Base-by-base conservation (phyloP, 2,113 vertebrate genomes). In the Catharus bicknelli region DNA sequence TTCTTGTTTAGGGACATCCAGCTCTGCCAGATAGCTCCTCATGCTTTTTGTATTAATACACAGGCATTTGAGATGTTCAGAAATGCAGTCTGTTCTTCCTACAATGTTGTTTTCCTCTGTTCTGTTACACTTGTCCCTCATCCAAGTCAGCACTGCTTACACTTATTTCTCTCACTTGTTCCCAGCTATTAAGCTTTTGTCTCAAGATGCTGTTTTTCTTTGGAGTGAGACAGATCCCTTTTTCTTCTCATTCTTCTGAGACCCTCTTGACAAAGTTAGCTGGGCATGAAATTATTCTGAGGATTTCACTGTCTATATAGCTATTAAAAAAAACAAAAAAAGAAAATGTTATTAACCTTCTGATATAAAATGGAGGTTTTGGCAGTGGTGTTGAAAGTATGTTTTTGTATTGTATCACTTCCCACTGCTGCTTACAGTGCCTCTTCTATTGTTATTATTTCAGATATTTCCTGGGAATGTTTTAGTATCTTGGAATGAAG, bases 391-490 rank as follows among this genome's bases (percentile, higher is more conserved):
- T 18, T 70, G 34, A 70, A 83, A 87, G 16, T 38, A 30, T 95
- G 76, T 55, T 89, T 95, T 95, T 74, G 48, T 67, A 70, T 77
- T 91, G 21, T 45, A 57, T 91, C 72, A 91, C 59, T 83, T 93
- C 67, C 55, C 32, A 68, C 20, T 93, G 59, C 63, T 90, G 30
- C n/a, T 88, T 91, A 59, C 34, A 59, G 21, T 63, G 75, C 23
- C 47, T 93, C 17, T 80, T 70, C 8, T 50, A 58, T n/a, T 87
- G 26, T 79, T 93, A 70, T 95, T 93, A 83, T 94, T 94, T 88
- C 72, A 90, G 55, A 34, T 83, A 86, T 43, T 93, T 94, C 75
- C 43, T 67, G 43, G 61, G 67, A 92, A 78, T 91, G 36, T 87
- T 92, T 93, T 51, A 81, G 30, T 55, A 42, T 66, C 47, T 91